Evolutionary conservation across 2,113 vertebrate genomes (phyloP), one percentile per base, ranked within the genome.

Genomic region (Carollia perspicillata): DNA sequence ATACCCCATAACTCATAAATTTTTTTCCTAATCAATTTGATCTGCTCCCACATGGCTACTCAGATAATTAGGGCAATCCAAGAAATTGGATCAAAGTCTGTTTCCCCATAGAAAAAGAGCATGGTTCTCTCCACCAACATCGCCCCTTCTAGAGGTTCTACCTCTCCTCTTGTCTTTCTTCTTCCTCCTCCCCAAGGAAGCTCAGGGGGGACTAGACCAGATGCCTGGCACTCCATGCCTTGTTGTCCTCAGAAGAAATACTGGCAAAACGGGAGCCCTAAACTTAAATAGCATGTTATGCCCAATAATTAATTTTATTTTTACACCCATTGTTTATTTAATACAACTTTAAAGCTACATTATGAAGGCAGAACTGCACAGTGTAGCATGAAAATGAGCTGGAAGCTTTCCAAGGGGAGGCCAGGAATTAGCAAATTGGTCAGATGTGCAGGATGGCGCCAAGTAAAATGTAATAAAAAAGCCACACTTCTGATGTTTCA

Each of bases 241-340:
- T 97, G 97, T 98, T 98, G 97, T 98, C 95, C 93, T 98, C 97
- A 91, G 86, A 98, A 98, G 97, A 99, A 98, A 98, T 98, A 98
- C 84, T 97, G 96, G 97, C 95, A 98, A 97, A 98, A 98, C 91
- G 97, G 98, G 98, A 98, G 98, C 93, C 97, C 97, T 98, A 98
- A 98, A 98, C 98, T 97, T 98, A 98, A 98, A 96, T 96, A 98
- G 98, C 98, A 98, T 98, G 97, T 97, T 98, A 97, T 98, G 98
- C 98, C 98, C 98, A 98, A 97, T 98, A 98, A 98, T 98, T 98
- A 98, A 98, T 98, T 98, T 97, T 95, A 97, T 60, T 97, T 98
- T 98, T 95, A 98, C 97, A 97, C 94, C 92, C 97, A 94, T 98
- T 97, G 98, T 98, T 98, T 98, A 98, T 98, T 98, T 98, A 98